Conservation (phyloP, 2,113 vertebrate genomes). For the Cynopterus brachyotis region DNA sequence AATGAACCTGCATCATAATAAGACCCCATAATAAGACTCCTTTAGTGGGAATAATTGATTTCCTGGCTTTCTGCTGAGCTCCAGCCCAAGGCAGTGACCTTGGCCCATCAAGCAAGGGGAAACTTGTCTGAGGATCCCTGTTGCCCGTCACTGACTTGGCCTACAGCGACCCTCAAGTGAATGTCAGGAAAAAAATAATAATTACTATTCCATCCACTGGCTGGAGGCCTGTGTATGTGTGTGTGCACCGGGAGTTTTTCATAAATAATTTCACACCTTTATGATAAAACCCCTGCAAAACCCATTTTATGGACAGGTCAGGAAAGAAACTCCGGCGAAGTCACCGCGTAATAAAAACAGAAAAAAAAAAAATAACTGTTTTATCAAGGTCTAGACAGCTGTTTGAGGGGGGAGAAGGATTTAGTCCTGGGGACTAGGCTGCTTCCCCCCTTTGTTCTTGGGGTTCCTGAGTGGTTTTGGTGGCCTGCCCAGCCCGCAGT, state of each 20-base stretch:
- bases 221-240: not conserved
- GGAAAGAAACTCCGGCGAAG: not conserved
- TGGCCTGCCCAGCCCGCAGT: not conserved
- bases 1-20: not conserved
- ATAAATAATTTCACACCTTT: not conserved
- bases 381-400: not conserved
- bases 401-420: accelerated
- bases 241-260: not conserved
- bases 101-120: not conserved
- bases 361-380: not conserved
- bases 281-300: not conserved
- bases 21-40: not conserved
- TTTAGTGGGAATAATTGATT: not conserved
- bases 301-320: not conserved
- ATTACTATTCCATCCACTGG: not conserved
- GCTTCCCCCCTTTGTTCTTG: not conserved
- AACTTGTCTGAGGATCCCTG: not conserved
- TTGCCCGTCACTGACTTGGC: not conserved
- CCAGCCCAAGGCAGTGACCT: not conserved
- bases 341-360: not conserved
- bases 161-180: not conserved
- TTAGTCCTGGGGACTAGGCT: not conserved
- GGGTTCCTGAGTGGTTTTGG: not conserved
- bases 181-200: not conserved
- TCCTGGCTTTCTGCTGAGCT: not conserved